Evolutionary conservation across 2,888 invertebrate genomes (phyloP).

Genomic region (Phorcus lineatus): DNA sequence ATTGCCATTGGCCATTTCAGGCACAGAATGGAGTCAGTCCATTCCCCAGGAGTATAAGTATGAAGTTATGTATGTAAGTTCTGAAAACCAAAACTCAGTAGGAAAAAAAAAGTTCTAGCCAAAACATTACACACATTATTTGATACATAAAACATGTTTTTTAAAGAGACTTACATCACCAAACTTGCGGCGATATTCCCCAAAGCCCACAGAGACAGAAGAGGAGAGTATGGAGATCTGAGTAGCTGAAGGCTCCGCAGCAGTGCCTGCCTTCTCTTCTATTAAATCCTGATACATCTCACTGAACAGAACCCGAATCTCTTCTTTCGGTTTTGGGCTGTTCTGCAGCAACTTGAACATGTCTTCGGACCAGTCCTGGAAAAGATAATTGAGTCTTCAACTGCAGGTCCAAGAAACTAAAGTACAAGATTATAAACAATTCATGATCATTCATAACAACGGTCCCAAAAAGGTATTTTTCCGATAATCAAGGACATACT

Average conservation of each 20-base stretch:
- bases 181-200: conserved; percentile 65
- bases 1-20: no score
- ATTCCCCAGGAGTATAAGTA: no score
- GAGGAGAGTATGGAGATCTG: conserved; percentile 27
- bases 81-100: no score
- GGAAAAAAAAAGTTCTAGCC: no score
- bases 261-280: conserved; percentile 35
- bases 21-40: no score
- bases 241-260: background rate
- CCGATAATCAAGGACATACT: no score
- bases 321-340: conserved; percentile 8
- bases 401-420: conserved; percentile 70
- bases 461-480: no score
- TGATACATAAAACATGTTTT: no score
- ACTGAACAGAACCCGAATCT: conserved; percentile 44
- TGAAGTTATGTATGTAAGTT: no score
- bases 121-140: no score
- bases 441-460: no score
- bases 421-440: no score
- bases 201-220: conserved; percentile 53
- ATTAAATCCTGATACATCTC: conserved; percentile 59
- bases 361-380: conserved; percentile 65
- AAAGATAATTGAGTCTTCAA: conserved; percentile 63
- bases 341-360: conserved; percentile 34
- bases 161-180: conserved; percentile 51